Evolutionary conservation across 2,113 vertebrate species (phyloP), one percentile per base, ranked within the genome.

Genomic region (Coturnix japonica): DNA sequence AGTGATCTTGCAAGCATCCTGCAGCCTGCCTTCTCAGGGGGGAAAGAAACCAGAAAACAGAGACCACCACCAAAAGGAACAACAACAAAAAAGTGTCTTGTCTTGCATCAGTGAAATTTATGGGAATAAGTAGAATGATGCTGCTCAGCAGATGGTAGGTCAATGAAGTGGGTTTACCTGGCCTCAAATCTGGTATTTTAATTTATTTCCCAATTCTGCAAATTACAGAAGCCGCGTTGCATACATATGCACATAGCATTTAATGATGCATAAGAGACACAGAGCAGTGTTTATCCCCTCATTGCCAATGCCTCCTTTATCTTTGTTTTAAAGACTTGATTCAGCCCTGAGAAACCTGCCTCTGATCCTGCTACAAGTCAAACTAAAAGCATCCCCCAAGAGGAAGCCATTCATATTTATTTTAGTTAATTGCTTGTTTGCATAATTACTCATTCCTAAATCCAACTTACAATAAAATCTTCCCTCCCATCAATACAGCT

Each of bases 381-480:
- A 81, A 53, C 39, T 87, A 51, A 87, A 93, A 87, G 17, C 64
- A 85, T 60, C 12, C 51, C 30, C 28, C 5, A 87, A 82, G 64
- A 89, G 64, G 67, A 91, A 91, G 75, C 51, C 56, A 61, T 91
- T 93, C 1, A 7, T 85, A 91, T 92, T 96, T 95, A 82, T 93
- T 92, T 93, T 85, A 91, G 81, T 84, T 93, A 93, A 94, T 95
- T 91, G 79, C 81, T 94, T 91, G 74, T 94, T 96, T 96, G 89
- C 79, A 82, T 95, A 92, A 95, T 96, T 92, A 87, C 79, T 93
- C 79, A 89, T 67, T 92, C 60, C 47, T 63, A 85, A 94, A 87
- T 83, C 67, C 21, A 66, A 85, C 2, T 91, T 87, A 89, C 43
- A 95, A 91, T 82, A 89, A 91, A 94, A 89, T 43, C 66, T 87